phyloP scores from a whole-genome alignment of 2,888 invertebrate genomes.

The Troglohyphantes excavatus region DNA sequence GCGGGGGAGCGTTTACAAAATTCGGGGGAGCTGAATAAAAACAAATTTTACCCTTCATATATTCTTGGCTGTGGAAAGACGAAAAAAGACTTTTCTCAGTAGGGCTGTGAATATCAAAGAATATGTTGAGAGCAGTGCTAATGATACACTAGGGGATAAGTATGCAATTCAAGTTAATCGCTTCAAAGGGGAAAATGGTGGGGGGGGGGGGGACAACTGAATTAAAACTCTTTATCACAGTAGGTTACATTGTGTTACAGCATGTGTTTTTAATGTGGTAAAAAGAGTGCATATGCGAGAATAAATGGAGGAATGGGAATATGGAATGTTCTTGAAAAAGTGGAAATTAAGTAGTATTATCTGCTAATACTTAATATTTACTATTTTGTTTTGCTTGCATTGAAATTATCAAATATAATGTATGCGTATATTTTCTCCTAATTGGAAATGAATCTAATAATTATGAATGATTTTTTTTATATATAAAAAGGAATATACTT shows the following conservation, averaged over 20 bases:
- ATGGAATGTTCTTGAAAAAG: neutral
- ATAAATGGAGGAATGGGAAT: neutral
- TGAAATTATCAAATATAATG: no score
- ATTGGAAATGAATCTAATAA: no score
- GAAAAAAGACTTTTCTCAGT: slow-evolving; percentile 24
- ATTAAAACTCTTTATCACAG: slow-evolving; percentile 43
- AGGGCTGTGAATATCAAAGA: slow-evolving; percentile 16
- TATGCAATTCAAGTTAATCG: slow-evolving; percentile 39
- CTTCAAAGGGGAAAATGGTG: slow-evolving; percentile 38
- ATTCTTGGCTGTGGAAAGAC: slow-evolving; percentile 13
- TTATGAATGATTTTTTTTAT: no score
- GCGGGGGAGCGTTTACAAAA: slow-evolving; percentile 53
- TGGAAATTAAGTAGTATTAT: no score
- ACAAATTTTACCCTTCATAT: slow-evolving; percentile 53
- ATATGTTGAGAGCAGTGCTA: slow-evolving; percentile 29
- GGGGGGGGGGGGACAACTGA: slow-evolving; percentile 41
- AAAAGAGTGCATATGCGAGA: neutral
- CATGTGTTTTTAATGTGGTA: slow-evolving; percentile 13
- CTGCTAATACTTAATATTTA: no score
- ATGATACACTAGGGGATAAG: slow-evolving; percentile 45
- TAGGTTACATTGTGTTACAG: slow-evolving; percentile 21
- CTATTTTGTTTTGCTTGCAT: no score
- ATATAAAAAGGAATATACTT: no score
- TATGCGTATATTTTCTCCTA: no score
- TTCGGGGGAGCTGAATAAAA: slow-evolving; percentile 37